These are phyloP conservation scores for Calyptomena viridis DNA, from an alignment of 2,113 vertebrate genomes.

Conservation along the genomic window DNA sequence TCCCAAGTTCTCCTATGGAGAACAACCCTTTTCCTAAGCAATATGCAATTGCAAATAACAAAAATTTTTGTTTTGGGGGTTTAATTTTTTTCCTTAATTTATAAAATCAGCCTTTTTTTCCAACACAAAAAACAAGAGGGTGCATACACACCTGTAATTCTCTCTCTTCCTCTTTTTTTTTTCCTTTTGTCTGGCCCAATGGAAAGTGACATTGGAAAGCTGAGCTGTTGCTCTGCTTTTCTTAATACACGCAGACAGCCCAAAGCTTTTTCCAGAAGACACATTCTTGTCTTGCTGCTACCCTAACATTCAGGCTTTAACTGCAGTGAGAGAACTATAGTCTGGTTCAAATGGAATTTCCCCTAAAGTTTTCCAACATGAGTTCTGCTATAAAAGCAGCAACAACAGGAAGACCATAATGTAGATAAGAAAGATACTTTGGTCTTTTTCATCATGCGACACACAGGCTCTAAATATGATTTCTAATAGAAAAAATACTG, in stretches of 20 bases:
- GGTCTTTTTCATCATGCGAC: background rate
- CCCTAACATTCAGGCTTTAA: background rate
- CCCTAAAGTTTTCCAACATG: background rate
- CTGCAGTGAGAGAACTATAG: background rate
- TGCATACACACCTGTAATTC: background rate
- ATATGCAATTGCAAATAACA: background rate
- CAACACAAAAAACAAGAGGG: background rate
- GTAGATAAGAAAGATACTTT: background rate
- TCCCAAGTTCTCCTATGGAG: background rate
- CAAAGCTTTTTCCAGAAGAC: background rate
- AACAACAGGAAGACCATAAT: background rate
- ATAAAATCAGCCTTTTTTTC: background rate
- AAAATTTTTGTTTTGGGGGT: background rate
- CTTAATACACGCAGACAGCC: background rate
- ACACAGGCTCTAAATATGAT: background rate
- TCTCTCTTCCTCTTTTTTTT: background rate
- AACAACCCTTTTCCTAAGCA: background rate
- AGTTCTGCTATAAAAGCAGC: background rate
- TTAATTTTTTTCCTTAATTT: background rate
- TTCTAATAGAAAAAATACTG: background rate
- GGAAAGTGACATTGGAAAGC: background rate
- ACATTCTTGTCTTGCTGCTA: background rate
- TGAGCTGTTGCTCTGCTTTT: background rate
- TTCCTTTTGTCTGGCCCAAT: background rate
- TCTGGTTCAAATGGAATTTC: background rate